Evolutionary conservation across 2,888 invertebrate species (phyloP), one percentile per base, ranked within the genome.

Genomic region (Ectemnius lituratus): DNA sequence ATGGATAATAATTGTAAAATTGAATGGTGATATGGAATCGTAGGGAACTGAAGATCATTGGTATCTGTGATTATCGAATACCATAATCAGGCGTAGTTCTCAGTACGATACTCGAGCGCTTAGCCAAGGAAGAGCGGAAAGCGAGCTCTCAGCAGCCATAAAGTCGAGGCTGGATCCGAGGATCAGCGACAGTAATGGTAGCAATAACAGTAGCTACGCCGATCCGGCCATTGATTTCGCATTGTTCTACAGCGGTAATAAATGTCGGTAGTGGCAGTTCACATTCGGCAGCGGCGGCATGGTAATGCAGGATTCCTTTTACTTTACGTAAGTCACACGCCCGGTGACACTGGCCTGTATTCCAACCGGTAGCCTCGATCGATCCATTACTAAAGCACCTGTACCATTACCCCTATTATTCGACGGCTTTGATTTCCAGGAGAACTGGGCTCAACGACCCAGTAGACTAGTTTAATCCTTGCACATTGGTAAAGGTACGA

Each of bases 221-320:
- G 81, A 82, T 78, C 77, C 71, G 62, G 62, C 61, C 76, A 81
- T 82, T 83, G 78, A 85, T 79, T 86, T 76, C 78, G 69, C 81
- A 86, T 85, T 84, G 84, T 84, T 86, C 83, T 82, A 82, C 84
- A 80, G 61, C 69, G 72, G 74, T 73, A 79, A 79, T 87, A 84
- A 87, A 85, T 80, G 84, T 83, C 85, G 81, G 74, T 68, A 69
- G 80, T 79, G 70, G 66, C 6, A 45, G 63, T 46, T 64, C 61
- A 49, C 58, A 56, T 56, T 45, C 14, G 68, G 8, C 27, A 46
- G 64, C 18, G 28, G 6, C 28, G 56, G 27, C 2, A 14, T 2
- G 11, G 18, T 14, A 4, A 23, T 20, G 11, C 56, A 18, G 1
- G 47, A 27, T 52, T 16, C 60, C 57, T 47, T 45, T 66, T 57